phyloP scores from a whole-genome alignment of 2,113 vertebrate species.

The Cyprinus carpio region DNA sequence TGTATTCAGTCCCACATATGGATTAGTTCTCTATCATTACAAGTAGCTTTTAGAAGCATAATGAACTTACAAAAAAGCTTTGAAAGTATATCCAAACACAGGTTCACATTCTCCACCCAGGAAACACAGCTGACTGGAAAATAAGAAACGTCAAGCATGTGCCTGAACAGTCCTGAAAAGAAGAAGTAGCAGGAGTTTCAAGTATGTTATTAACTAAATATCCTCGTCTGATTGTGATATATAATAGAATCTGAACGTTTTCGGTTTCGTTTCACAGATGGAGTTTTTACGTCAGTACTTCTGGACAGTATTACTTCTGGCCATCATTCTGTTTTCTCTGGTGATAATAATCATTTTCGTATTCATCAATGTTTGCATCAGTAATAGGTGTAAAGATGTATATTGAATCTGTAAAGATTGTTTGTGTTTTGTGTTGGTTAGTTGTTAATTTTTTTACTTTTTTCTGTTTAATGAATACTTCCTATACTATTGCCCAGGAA shows the following conservation, averaged over 20 bases:
- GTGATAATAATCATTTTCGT: constrained; percentile 65
- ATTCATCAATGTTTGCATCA: constrained; percentile 70
- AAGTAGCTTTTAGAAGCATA: neutral
- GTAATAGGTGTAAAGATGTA: constrained; percentile 59
- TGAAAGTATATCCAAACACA: neutral
- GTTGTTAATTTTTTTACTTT: neutral
- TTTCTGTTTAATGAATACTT: neutral
- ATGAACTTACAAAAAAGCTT: too few relatives aligned
- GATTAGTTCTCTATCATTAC: neutral
- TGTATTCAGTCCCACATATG: neutral
- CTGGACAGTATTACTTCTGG: constrained; percentile 61
- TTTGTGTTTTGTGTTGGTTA: too few relatives aligned
- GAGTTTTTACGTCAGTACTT: neutral
- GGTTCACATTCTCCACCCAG: constrained; percentile 4
- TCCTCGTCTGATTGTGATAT: neutral
- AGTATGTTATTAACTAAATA: neutral
- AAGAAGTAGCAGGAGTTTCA: constrained; percentile 4
- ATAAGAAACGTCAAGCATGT: constrained; percentile 7
- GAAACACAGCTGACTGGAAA: constrained; percentile 36
- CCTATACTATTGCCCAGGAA: too few relatives aligned
- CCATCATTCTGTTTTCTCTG: constrained; percentile 45
- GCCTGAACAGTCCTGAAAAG: constrained; percentile 25
- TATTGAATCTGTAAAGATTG: neutral
- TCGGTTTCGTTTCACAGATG: constrained; percentile 52
- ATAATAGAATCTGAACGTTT: neutral